phyloP scores from a whole-genome alignment of 2,888 invertebrate genomes.

The Luperina nickerlii region DNA sequence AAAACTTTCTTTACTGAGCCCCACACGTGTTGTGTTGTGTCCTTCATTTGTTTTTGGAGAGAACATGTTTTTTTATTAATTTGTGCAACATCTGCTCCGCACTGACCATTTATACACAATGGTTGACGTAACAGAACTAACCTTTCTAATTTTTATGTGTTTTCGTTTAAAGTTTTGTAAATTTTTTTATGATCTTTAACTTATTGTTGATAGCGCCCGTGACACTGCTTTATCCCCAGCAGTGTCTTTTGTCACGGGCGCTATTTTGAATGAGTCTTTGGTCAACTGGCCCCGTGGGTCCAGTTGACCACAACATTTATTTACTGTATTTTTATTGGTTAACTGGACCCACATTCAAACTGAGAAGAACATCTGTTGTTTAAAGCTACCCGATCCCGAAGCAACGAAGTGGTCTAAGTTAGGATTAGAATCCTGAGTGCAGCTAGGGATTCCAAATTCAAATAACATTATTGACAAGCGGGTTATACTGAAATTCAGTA shows the following conservation, averaged over 20 bases:
- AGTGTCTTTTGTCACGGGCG: background rate
- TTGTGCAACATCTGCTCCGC: conserved; percentile 68
- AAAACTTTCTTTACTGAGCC: conserved; percentile 42
- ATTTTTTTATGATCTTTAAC: background rate
- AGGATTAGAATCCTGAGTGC: background rate
- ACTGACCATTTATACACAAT: conserved; percentile 43
- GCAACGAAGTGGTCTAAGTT: background rate
- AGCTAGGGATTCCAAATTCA: background rate
- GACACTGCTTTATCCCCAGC: no score
- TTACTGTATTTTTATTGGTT: no score
- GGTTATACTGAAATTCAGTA: no score
- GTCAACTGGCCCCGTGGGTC: no score
- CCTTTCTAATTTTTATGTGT: conserved; percentile 33
- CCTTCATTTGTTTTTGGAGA: conserved; percentile 42
- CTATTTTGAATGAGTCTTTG: no score
- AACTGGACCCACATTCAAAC: no score
- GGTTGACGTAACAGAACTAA: conserved; percentile 29
- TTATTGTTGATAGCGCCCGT: no score
- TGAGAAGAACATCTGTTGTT: no score
- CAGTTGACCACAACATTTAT: no score
- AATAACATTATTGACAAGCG: background rate
- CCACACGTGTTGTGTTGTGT: conserved; percentile 55
- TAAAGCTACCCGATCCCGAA: background rate
- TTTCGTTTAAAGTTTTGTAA: background rate
- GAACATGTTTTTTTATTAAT: conserved; percentile 45